phyloP scores from a whole-genome alignment of 2,113 vertebrate species.

The Fulica atra region DNA sequence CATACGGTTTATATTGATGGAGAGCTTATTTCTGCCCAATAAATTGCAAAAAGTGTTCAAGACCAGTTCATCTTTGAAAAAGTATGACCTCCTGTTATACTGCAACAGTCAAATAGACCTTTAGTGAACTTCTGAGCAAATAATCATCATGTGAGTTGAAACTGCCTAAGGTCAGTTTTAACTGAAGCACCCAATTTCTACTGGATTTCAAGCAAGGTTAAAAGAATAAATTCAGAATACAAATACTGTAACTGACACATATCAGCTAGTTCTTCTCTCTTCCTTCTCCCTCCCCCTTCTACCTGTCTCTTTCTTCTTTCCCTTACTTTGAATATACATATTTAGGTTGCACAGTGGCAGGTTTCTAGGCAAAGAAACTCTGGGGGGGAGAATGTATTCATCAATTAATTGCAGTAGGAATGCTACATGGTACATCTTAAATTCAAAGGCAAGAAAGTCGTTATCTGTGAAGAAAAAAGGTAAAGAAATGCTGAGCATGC shows the following conservation, averaged over 20 bases:
- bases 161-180: slow-evolving; percentile 15
- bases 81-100: background rate
- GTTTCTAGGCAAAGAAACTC: background rate
- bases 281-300: no score
- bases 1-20: background rate
- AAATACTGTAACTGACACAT: background rate
- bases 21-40: background rate
- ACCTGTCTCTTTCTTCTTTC: background rate
- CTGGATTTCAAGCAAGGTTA: background rate
- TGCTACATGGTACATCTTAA: background rate
- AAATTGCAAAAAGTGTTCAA: background rate
- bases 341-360: background rate
- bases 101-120: background rate
- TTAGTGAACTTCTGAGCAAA: slow-evolving; percentile 29
- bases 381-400: background rate
- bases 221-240: background rate
- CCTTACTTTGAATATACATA: background rate
- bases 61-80: background rate
- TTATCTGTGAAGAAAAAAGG: slow-evolving; percentile 15
- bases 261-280: background rate
- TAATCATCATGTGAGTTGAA: slow-evolving; percentile 27
- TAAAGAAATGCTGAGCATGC: slow-evolving; percentile 44
- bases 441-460: slow-evolving; percentile 1
- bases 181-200: slow-evolving; percentile 1
- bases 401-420: slow-evolving; percentile 34